Conservation (phyloP, 2,113 vertebrate species). For the Atherinomorus stipes region DNA sequence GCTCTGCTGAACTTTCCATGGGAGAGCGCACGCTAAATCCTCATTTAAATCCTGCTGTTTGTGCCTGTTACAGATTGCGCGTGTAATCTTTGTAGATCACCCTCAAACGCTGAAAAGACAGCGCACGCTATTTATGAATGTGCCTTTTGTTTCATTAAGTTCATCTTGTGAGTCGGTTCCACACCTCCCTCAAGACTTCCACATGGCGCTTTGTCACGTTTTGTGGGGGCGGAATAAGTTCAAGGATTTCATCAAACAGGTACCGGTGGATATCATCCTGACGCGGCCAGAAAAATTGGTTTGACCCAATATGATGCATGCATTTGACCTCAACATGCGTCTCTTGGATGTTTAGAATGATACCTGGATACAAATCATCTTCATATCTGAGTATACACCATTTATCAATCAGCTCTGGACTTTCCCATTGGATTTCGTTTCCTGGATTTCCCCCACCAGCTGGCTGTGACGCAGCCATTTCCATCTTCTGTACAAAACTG, state of each 20-base stretch:
- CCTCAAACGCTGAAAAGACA: too few species aligned
- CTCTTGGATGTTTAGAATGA: background rate
- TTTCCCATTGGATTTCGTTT: background rate
- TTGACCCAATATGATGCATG: background rate
- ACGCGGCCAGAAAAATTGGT: background rate
- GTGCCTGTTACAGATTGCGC: too few species aligned
- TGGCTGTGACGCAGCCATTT: background rate
- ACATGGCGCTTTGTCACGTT: background rate
- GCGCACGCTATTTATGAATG: too few species aligned
- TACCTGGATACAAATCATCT: background rate
- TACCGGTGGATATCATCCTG: slow-evolving; percentile 1
- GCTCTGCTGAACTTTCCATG: too few species aligned
- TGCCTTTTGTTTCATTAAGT: background rate
- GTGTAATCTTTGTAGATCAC: too few species aligned
- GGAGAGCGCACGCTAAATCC: too few species aligned
- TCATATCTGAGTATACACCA: background rate
- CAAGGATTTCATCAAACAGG: background rate
- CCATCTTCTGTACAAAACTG: background rate
- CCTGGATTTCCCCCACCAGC: background rate
- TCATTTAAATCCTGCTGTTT: too few species aligned
- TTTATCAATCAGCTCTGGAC: background rate
- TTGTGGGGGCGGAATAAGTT: background rate
- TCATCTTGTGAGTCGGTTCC: background rate
- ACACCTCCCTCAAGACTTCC: background rate
- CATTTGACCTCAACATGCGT: background rate